Evolutionary conservation across 2,888 invertebrate species (phyloP).

Genomic region (Leucania comma): DNA sequence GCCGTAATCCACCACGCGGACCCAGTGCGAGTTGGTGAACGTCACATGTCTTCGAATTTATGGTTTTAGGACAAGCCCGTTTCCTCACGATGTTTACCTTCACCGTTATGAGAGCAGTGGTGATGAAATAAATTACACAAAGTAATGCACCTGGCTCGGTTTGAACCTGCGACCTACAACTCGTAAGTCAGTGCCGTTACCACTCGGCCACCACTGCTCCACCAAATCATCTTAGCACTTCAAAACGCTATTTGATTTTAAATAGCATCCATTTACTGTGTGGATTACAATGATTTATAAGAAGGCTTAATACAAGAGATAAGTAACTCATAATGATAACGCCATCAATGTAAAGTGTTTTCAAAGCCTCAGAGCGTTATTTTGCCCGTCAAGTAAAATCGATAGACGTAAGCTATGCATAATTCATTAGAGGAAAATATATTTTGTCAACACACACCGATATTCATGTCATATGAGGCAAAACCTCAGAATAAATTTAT

Average conservation of each 20-base stretch:
- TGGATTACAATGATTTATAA: constrained; percentile 29
- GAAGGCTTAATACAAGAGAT: background rate
- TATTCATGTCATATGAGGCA: background rate
- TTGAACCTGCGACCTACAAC: no score
- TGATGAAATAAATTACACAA: no score
- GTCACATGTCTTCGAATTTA: no score
- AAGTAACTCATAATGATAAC: constrained; percentile 30
- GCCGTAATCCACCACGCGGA: no score
- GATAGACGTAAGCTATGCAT: constrained; percentile 31
- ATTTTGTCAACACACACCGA: constrained; percentile 1
- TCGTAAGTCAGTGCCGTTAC: no score
- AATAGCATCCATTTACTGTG: background rate
- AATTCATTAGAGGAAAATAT: constrained; percentile 37
- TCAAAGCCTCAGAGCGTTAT: constrained; percentile 12
- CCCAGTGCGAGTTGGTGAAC: no score
- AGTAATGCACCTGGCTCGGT: no score
- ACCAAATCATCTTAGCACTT: background rate
- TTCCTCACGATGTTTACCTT: no score
- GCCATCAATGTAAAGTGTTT: constrained; percentile 35
- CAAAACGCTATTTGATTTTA: background rate
- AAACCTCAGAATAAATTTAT: background rate
- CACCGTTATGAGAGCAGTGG: no score
- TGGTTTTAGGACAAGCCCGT: no score
- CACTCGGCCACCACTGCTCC: no score
- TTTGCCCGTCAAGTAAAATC: constrained; percentile 9